phyloP scores from a whole-genome alignment of 2,888 invertebrate genomes.

The Macaria notata region DNA sequence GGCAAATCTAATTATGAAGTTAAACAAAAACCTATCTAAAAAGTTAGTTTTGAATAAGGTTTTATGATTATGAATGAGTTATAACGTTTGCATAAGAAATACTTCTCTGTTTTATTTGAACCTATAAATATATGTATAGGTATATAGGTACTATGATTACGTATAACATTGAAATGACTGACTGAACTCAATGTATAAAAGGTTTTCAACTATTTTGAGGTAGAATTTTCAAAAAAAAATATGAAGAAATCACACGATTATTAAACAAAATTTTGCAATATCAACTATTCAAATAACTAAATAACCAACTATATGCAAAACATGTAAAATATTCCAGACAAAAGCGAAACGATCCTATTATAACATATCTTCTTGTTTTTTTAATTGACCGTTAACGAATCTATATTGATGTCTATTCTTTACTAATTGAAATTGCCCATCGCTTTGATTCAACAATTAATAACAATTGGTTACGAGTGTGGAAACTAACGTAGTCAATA shows the following conservation, averaged over 20 bases:
- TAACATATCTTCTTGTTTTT: constrained; percentile 4
- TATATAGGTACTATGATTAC: too few species aligned
- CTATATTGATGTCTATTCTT: constrained; percentile 38
- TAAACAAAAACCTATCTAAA: constrained; percentile 52
- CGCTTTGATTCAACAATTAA: constrained; percentile 31
- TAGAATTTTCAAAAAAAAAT: too few species aligned
- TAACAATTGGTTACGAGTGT: constrained; percentile 29
- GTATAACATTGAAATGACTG: too few species aligned
- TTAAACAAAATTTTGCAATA: too few species aligned
- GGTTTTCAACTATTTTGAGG: too few species aligned
- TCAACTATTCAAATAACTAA: too few species aligned
- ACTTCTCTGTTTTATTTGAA: not conserved
- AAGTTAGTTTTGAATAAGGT: not conserved
- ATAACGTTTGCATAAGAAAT: not conserved
- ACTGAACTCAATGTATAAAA: too few species aligned
- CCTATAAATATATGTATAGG: not conserved
- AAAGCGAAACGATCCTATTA: too few species aligned
- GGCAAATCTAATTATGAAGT: constrained; percentile 80
- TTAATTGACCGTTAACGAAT: constrained; percentile 35
- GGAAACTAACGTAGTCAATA: constrained; percentile 28
- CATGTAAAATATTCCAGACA: constrained; percentile 64
- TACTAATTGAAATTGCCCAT: constrained; percentile 34
- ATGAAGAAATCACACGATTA: too few species aligned
- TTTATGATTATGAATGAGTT: constrained; percentile 2
- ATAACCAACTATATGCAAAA: too few species aligned